Evolutionary conservation across 2,113 vertebrate genomes (phyloP).

Genomic region (Tupaia tana): DNA sequence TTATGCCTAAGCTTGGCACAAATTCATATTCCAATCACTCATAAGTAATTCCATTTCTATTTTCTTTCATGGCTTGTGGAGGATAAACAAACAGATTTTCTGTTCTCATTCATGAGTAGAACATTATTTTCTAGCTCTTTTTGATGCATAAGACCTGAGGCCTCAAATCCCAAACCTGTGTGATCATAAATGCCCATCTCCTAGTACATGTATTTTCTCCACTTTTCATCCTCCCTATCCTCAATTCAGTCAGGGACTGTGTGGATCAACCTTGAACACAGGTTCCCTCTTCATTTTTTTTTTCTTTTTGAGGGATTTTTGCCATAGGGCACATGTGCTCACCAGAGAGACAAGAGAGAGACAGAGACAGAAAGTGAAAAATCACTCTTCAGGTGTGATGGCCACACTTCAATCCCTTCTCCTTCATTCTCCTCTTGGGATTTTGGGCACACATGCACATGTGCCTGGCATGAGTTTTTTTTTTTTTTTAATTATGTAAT

Average conservation of each 20-base stretch:
- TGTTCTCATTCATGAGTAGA: neutral
- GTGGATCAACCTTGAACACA: neutral
- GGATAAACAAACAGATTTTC: neutral
- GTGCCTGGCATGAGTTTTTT: too few species aligned
- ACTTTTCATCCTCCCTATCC: neutral
- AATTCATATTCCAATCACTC: slow-evolving; percentile 7
- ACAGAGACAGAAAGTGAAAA: too few species aligned
- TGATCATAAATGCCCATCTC: neutral
- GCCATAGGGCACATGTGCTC: too few species aligned
- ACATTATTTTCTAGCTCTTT: neutral
- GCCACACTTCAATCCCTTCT: too few species aligned
- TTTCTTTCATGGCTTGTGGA: neutral
- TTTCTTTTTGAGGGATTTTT: too few species aligned
- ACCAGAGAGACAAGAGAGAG: too few species aligned
- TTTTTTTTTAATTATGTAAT: too few species aligned
- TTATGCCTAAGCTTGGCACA: slow-evolving; percentile 34
- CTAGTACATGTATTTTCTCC: neutral
- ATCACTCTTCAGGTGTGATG: too few species aligned
- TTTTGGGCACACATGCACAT: too few species aligned
- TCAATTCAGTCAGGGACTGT: neutral
- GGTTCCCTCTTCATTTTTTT: neutral
- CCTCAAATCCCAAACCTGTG: neutral
- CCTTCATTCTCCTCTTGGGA: too few species aligned
- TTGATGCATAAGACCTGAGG: neutral
- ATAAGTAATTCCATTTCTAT: slow-evolving; percentile 18